A percentile compares a stretch with the other conserved stretches of the same genome.
Evolutionary conservation across 2,797 vertebrate species (phyloP).

Genomic region (Setipinna tenuifilis): DNA sequence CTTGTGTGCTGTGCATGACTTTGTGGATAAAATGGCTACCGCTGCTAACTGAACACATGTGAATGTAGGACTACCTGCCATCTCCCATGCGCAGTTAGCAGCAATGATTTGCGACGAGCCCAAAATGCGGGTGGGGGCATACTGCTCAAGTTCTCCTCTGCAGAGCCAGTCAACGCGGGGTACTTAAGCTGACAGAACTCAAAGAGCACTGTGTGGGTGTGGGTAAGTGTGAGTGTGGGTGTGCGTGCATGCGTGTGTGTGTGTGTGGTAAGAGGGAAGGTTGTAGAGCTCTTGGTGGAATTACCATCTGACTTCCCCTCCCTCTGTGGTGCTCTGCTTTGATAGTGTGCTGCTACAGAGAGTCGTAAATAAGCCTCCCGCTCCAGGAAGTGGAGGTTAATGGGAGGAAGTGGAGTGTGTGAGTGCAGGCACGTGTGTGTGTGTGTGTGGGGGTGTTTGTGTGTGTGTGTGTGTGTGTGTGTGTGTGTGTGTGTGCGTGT

Average conservation of each 20-base stretch:
- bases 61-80: not conserved
- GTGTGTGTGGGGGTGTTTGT: not conserved
- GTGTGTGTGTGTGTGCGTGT: not conserved
- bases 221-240: not conserved
- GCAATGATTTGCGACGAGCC: not conserved
- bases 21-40: not conserved
- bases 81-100: not conserved
- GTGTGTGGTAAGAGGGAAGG: not conserved
- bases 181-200: not conserved
- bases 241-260: not conserved
- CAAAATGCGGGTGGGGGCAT: not conserved
- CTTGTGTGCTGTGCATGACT: too few species aligned
- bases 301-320: constrained; percentile 31
- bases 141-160: not conserved
- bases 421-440: not conserved
- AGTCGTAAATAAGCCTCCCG: constrained; percentile 67
- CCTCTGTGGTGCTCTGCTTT: constrained; percentile 64
- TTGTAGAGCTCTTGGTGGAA: constrained; percentile 47
- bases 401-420: not conserved
- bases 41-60: not conserved
- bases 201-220: not conserved
- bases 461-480: constrained; percentile 1
- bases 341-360: constrained; percentile 71
- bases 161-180: not conserved
- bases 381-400: constrained; percentile 27